These are phyloP conservation scores for Ganaspis sp. DNA, from an alignment of 1,140 invertebrate genomes.

Conservation along the genomic window DNA sequence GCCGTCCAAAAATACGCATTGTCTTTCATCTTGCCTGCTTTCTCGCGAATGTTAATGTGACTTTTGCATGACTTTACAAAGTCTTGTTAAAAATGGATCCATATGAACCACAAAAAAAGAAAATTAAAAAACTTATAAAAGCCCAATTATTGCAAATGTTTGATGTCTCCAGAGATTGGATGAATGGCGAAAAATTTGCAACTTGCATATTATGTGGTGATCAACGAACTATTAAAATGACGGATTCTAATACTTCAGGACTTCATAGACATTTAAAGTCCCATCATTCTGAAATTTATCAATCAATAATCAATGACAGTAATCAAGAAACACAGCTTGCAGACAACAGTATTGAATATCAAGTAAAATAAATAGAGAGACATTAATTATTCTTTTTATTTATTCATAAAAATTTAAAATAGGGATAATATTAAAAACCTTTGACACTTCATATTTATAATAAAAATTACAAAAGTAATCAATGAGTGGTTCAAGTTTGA, in stretches of 20 bases:
- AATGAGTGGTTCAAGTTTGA: too few relatives aligned
- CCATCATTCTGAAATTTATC: neutral
- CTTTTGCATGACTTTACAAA: neutral
- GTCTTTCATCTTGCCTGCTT: neutral
- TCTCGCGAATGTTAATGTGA: neutral
- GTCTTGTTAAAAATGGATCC: neutral
- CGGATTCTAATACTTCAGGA: slow-evolving; percentile 9
- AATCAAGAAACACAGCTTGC: neutral
- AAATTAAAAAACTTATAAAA: neutral
- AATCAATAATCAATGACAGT: neutral
- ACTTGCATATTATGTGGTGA: neutral
- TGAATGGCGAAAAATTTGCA: slow-evolving; percentile 1
- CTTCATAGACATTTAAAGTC: slow-evolving; percentile 15
- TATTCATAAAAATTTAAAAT: too few relatives aligned
- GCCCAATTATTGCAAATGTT: neutral
- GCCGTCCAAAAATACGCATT: slow-evolving; percentile 3
- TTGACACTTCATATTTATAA: too few relatives aligned
- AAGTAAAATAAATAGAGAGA: too few relatives aligned
- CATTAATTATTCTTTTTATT: too few relatives aligned
- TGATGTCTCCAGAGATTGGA: neutral
- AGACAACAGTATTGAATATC: too few relatives aligned
- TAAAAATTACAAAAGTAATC: too few relatives aligned
- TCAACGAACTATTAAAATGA: slow-evolving; percentile 23
- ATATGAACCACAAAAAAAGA: neutral
- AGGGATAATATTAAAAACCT: too few relatives aligned